Evolutionary conservation across 2,797 vertebrate genomes (phyloP).

Genomic region (Cynopterus sphinx): DNA sequence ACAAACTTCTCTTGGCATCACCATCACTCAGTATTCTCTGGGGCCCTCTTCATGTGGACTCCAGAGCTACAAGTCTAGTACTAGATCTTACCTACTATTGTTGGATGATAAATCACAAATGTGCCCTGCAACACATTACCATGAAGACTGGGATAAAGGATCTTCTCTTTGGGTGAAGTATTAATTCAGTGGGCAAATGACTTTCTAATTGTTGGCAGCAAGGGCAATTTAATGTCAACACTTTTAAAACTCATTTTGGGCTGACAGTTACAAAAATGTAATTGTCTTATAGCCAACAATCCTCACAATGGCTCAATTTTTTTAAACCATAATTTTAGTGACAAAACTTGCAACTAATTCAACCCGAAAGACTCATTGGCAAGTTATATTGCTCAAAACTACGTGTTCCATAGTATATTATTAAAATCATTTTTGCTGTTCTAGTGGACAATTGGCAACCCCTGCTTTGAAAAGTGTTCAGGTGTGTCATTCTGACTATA

Average conservation of each 20-base stretch:
- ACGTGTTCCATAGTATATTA: background rate
- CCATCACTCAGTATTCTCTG: background rate
- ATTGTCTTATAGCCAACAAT: background rate
- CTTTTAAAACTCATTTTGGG: conserved; percentile 20
- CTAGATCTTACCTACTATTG: background rate
- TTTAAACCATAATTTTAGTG: background rate
- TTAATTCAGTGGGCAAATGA: background rate
- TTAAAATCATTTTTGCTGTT: background rate
- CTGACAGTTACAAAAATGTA: background rate
- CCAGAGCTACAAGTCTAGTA: background rate
- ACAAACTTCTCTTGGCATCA: background rate
- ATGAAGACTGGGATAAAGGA: background rate
- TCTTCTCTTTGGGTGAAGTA: background rate
- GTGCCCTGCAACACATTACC: background rate
- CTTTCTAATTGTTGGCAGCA: conserved; percentile 1
- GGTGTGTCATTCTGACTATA: background rate
- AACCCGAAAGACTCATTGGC: background rate
- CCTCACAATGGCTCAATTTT: background rate
- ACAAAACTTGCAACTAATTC: background rate
- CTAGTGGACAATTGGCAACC: background rate
- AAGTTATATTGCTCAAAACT: conserved; percentile 26
- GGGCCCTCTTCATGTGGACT: background rate
- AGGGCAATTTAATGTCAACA: background rate
- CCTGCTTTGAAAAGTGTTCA: background rate
- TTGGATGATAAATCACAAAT: background rate